Evolutionary conservation across 2,888 invertebrate genomes (phyloP), one percentile per base, ranked within the genome.

Genomic region (Amorpha juglandis): DNA sequence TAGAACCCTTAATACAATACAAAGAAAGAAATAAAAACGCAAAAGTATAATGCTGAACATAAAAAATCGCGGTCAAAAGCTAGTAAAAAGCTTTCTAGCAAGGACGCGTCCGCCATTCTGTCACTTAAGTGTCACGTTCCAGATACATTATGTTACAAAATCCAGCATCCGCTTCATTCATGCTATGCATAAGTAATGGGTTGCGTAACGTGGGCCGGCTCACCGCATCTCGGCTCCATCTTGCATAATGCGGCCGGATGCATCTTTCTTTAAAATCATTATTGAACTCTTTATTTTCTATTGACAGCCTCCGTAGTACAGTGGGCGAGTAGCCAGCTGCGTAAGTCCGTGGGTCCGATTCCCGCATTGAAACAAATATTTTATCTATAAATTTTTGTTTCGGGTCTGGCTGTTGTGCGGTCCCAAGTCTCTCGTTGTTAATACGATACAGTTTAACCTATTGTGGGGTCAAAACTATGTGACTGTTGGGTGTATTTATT

Each of bases 131-230:
- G 58, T 58, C 58, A 58, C 58, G 58, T 58, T 58, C 58, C 58
- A 58, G 38, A 38, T 58, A 58, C 58, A 58, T 35, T 19, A 55
- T 19, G 53, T 64, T 64, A 64, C 64, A 33, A 64, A 64, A 58
- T 42, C 47, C 64, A 64, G 64, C 64, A 64, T 64, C 64, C 64
- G 64, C 47, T 9, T 48, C 48, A 48, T 35, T 19, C 64, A 42
- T 42, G 42, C 16, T 19, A 16, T 58, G 58, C 38, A 42, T 58
- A 58, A 58, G 38, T 58, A 42, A 42, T 42, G n/a, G 38, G 19
- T 58, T 58, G 19, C 42, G 58, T 58, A 58, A 58, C 19, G 53
- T 53, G 50, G 50, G 19, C 50, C 27, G 52, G 33, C 45, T 45
- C 45, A 11, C 42, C 14, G 33, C 52, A 52, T 52, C 52, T 33